Base-by-base conservation (phyloP, 2,113 vertebrate species). In the Prietella phreatophila region DNA sequence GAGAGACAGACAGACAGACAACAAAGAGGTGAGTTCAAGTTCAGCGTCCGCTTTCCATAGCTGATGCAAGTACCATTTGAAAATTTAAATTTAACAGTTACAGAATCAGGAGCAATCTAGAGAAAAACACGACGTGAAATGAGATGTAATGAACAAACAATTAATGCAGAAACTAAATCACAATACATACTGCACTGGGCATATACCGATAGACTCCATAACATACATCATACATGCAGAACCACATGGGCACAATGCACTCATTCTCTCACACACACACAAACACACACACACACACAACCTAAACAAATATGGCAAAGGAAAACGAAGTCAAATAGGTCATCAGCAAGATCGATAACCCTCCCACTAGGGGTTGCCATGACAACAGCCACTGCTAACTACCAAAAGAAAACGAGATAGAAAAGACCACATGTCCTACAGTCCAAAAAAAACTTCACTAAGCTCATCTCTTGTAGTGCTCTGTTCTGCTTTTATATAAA, bases 321-420 rank as follows among this genome's bases (percentile, higher is more conserved):
- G 22, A 78, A 67, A 82, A 86, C 19, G 79, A 86, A 87, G 78
- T 88, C 85, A 88, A 89, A 87, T 88, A 81, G 87, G 71, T 83
- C 89, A 81, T 80, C 63, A 65, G 90, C 42, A 71, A 88, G 69
- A 87, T 91, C 89, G 58, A 89, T 88, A 88, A 87, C 78, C 33
- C 83, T 79, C 71, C 55, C 80, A 83, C 63, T 60, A 60, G 71
- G 65, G 67, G 90, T 91, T 91, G 53, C 87, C 80, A 89, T 91
- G 85, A 83, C 87, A 87, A 91, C 90, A 83, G 82, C 36, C 79
- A 60, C 86, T 67, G 55, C 84, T 50, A 58, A 83, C 53, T 55
- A 76, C 73, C 27, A 76, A 82, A 84, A 30, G 86, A 78, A 33
- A 71, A 56, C 76, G 60, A 14, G n/a, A 39, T 56, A 78, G 47